These are phyloP conservation scores for Oplegnathus fasciatus DNA, from an alignment of 2,113 vertebrate genomes.

Conservation along the genomic window DNA sequence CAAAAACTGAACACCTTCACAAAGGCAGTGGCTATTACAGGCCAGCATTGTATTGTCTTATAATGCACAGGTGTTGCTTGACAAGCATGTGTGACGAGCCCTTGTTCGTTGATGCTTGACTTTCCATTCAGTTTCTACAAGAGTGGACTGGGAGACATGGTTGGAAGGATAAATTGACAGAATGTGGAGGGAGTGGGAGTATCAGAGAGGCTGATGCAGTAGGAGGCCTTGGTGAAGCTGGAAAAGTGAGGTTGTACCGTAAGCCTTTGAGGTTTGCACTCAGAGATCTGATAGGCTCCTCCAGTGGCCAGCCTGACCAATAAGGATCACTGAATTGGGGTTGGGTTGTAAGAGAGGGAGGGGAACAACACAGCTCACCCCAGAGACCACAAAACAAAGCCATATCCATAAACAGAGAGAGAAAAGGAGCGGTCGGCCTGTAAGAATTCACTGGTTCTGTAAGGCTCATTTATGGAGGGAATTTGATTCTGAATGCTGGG, in stretches of 20 bases:
- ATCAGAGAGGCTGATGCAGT: background rate
- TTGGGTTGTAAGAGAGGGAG: background rate
- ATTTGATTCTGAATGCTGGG: background rate
- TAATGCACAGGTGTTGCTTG: background rate
- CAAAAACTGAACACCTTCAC: too few species aligned
- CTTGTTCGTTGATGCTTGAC: background rate
- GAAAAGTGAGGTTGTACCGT: background rate
- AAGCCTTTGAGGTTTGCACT: background rate
- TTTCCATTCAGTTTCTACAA: background rate
- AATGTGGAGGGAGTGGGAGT: background rate
- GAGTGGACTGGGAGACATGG: background rate
- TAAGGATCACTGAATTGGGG: slow-evolving; percentile 10
- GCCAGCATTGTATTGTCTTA: background rate
- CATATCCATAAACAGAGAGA: background rate
- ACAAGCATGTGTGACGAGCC: background rate
- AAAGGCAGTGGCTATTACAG: background rate
- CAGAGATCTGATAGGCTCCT: slow-evolving; percentile 34
- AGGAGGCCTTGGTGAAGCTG: background rate
- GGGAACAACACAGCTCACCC: background rate
- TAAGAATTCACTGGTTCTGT: background rate
- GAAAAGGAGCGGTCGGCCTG: background rate
- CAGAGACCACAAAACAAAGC: slow-evolving; percentile 41
- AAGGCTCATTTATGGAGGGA: background rate
- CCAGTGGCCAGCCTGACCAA: background rate
- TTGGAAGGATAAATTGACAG: background rate